phyloP scores from a whole-genome alignment of 2,797 vertebrate genomes.

The Sternotherus odoratus region DNA sequence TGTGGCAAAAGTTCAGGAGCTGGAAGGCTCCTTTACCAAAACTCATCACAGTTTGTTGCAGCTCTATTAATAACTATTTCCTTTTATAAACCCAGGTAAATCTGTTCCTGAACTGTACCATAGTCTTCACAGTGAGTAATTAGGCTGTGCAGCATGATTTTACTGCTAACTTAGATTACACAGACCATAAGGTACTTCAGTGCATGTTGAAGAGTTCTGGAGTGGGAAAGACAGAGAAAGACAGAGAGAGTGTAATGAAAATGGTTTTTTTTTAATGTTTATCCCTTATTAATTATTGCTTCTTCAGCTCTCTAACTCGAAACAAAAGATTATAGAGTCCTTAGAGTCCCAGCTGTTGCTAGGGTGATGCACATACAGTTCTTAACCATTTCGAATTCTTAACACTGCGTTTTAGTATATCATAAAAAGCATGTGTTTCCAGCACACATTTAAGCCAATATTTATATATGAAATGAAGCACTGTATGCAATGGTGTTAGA shows the following conservation, averaged over 20 bases:
- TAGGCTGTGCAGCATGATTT: not conserved
- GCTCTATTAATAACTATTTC: not conserved
- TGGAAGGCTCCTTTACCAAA: not conserved
- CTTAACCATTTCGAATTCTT: not conserved
- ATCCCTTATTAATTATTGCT: not conserved
- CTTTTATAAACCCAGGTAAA: not conserved
- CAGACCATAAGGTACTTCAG: not conserved
- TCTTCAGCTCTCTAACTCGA: not conserved
- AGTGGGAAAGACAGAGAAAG: not conserved
- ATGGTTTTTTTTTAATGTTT: not conserved
- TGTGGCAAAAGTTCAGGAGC: fast-evolving
- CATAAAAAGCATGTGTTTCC: not conserved
- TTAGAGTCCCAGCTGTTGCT: not conserved
- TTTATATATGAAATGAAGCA: slow-evolving; percentile 22
- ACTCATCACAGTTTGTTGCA: not conserved
- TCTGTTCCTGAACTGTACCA: not conserved
- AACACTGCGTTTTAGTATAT: not conserved
- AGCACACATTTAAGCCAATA: not conserved
- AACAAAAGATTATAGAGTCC: not conserved
- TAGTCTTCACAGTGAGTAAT: not conserved
- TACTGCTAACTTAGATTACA: not conserved
- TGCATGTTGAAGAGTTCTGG: not conserved
- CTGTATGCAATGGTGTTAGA: not conserved
- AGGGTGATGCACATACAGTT: not conserved
- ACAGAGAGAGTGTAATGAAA: not conserved